phyloP scores from a whole-genome alignment of 2,113 vertebrate species.

The Erpornis zantholeuca region DNA sequence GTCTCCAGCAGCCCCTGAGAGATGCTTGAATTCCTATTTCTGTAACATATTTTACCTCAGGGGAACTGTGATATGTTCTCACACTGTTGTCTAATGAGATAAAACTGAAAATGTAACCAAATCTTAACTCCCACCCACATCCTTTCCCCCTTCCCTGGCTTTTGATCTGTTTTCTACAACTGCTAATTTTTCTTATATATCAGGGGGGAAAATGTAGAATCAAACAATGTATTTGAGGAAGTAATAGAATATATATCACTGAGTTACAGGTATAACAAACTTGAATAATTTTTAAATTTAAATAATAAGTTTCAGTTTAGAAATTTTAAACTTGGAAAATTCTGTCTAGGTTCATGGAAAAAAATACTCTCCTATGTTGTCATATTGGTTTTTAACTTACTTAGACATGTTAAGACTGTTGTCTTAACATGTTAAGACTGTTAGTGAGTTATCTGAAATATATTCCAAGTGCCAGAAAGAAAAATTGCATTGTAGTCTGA shows the following conservation, averaged over 20 bases:
- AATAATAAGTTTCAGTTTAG: neutral
- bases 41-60: neutral
- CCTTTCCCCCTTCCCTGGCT: neutral
- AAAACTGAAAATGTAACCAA: neutral
- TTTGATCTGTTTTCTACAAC: neutral
- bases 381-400: neutral
- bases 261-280: neutral
- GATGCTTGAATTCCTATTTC: neutral
- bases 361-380: neutral
- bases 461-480: neutral
- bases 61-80: neutral
- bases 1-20: neutral
- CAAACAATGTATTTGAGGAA: neutral
- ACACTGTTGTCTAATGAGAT: neutral
- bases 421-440: too few relatives aligned
- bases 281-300: neutral
- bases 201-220: neutral
- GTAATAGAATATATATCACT: neutral
- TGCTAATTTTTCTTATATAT: neutral
- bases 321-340: neutral
- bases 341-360: neutral
- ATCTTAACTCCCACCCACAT: neutral
- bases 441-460: neutral
- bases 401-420: neutral
- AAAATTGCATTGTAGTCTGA: neutral